Conservation (phyloP, 1,140 invertebrate genomes). For the Tribolium castaneum region DNA sequence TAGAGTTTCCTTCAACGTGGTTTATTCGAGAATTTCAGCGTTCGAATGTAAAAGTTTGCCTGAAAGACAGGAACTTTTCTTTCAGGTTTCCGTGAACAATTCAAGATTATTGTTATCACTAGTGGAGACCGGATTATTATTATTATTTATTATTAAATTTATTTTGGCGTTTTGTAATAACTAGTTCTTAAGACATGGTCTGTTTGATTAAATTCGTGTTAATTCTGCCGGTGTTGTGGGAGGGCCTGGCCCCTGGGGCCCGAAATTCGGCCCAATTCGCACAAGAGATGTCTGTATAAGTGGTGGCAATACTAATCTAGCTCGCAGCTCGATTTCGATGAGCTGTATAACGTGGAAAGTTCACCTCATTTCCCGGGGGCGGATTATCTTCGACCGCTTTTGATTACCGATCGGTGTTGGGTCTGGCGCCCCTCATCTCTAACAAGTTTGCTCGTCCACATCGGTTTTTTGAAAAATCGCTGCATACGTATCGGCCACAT, state of each 20-base stretch:
- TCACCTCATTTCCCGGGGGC: constrained; percentile 32
- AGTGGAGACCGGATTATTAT: too few species aligned
- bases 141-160: too few species aligned
- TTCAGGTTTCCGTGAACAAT: too few species aligned
- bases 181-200: not conserved
- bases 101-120: too few species aligned
- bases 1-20: not conserved
- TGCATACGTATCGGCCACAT: not conserved
- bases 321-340: constrained; percentile 21
- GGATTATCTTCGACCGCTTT: constrained; percentile 34
- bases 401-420: constrained; percentile 30
- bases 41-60: not conserved
- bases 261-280: not conserved
- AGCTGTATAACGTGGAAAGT: constrained; percentile 26
- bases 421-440: not conserved
- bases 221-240: not conserved
- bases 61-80: not conserved
- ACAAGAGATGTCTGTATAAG: constrained; percentile 18
- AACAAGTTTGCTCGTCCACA: not conserved
- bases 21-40: not conserved
- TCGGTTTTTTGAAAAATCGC: not conserved
- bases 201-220: constrained; percentile 4
- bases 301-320: constrained; percentile 19
- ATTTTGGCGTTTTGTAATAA: too few species aligned
- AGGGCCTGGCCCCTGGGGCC: not conserved